Evolutionary conservation across 2,888 invertebrate species (phyloP).

Genomic region (Exephanes ischioxanthus): DNA sequence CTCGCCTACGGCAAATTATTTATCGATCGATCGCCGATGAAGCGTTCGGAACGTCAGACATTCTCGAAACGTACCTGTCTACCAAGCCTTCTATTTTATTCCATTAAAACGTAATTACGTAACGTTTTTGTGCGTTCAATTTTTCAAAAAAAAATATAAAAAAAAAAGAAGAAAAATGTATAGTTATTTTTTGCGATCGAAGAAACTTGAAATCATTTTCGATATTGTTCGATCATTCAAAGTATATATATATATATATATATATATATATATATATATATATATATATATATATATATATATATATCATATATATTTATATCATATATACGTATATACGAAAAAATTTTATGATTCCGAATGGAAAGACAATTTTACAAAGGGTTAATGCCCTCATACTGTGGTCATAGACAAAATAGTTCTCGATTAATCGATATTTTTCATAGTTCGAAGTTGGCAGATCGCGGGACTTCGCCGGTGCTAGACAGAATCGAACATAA

Average conservation of each 20-base stretch:
- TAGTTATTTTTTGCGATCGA: background rate
- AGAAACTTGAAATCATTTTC: background rate
- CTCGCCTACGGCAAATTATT: conserved; percentile 73
- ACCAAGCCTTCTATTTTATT: background rate
- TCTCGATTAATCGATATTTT: conserved; percentile 40
- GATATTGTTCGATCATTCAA: background rate
- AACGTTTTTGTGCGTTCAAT: background rate
- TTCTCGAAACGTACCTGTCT: background rate
- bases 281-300: too few species aligned
- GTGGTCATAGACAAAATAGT: background rate
- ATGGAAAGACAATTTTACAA: background rate
- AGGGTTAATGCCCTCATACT: background rate
- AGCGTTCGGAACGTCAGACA: conserved; percentile 23
- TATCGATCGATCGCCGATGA: conserved; percentile 68
- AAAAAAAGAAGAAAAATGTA: background rate
- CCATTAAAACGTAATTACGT: background rate
- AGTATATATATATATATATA: too few species aligned
- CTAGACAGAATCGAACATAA: conserved; percentile 78
- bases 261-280: too few species aligned
- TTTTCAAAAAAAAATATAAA: background rate
- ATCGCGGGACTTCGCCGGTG: conserved; percentile 48
- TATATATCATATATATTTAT: too few species aligned
- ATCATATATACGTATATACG: too few species aligned
- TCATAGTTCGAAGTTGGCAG: conserved; percentile 51
- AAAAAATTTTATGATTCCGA: background rate